Evolutionary conservation across 2,888 invertebrate genomes (phyloP).

Genomic region (Leptothorax acervorum): DNA sequence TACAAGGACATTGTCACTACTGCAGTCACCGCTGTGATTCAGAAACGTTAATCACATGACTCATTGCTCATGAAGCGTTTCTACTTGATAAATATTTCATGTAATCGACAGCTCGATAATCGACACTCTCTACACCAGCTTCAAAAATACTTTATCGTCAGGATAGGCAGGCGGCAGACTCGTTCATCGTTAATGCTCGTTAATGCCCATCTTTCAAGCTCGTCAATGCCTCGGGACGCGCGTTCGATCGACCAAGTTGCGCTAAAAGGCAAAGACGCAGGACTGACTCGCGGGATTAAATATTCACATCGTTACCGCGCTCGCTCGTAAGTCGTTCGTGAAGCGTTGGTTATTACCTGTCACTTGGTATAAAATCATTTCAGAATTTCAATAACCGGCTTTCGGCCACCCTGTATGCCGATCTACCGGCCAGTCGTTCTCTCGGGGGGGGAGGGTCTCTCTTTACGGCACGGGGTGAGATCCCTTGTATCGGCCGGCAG

Average conservation of each 20-base stretch:
- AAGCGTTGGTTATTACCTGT: conserved; percentile 82
- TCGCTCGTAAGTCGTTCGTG: conserved; percentile 72
- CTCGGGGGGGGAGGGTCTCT: conserved; percentile 54
- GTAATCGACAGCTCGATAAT: conserved; percentile 30
- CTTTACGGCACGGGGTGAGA: conserved; percentile 59
- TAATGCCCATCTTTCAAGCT: conserved; percentile 48
- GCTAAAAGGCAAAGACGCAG: conserved; percentile 60
- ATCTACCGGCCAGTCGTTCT: conserved; percentile 39
- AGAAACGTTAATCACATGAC: not conserved
- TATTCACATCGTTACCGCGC: conserved; percentile 72
- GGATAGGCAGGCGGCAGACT: not conserved
- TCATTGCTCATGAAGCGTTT: conserved; percentile 16
- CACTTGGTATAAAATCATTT: conserved; percentile 83
- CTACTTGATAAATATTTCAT: conserved; percentile 25
- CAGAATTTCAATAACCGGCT: conserved; percentile 82
- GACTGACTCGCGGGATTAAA: conserved; percentile 65
- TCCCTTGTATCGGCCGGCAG: conserved; percentile 73
- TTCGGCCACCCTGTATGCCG: conserved; percentile 39
- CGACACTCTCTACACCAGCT: conserved; percentile 2
- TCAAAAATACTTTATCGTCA: conserved; percentile 27
- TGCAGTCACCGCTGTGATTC: not conserved
- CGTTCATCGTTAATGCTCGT: conserved; percentile 48
- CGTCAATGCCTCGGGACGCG: conserved; percentile 46
- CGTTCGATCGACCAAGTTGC: conserved; percentile 44
- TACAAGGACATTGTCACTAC: not conserved